Base-by-base conservation (phyloP, 2,113 vertebrate genomes). In the Chloebia gouldiae region DNA sequence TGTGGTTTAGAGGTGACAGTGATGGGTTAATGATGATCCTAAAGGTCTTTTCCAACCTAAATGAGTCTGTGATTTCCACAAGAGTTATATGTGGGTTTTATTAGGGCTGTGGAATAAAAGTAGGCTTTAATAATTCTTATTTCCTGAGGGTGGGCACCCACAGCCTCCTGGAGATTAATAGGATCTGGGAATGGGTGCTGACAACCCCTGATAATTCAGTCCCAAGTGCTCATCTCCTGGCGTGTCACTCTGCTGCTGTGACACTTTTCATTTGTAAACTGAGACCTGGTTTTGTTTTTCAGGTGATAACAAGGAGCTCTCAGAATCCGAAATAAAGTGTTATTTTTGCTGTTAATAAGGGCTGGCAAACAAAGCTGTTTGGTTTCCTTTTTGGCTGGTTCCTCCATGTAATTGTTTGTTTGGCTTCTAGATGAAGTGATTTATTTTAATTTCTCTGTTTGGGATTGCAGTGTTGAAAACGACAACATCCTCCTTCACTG, bases 381-480 rank as follows among this genome's bases (percentile, higher is more conserved):
- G 6, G 37, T 95, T 96, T 92, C 86, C 77, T 95, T 91, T 92
- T 73, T 95, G 88, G 76, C 69, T 69, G 85, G 64, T 81, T 88
- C 80, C 56, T 80, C 49, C 44, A 3, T 45, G 42, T 83, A 92
- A 81, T 93, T 95, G 77, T 95, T 97, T 96, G 89, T 95, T 96
- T 97, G 85, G 77, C 31, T 96, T 96, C 88, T 86, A 50, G 84
- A 84, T 59, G 45, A 86, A 96, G 91, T 90, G 91, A 92, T 94
- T 92, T 95, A 57, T 95, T 95, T 96, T 91, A 88, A 57, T 95
- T 86, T 93, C 73, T 91, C 79, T 86, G 3, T 91, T 88, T 94
- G 76, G 75, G 42, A 76, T 86, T 78, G 80, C 85, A 68, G 56
- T 33, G 71, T 84, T 95, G 76, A 92, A 93, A 95, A 72, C 5